phyloP scores from a whole-genome alignment of 2,888 invertebrate species.

The Amphipoea lucens region DNA sequence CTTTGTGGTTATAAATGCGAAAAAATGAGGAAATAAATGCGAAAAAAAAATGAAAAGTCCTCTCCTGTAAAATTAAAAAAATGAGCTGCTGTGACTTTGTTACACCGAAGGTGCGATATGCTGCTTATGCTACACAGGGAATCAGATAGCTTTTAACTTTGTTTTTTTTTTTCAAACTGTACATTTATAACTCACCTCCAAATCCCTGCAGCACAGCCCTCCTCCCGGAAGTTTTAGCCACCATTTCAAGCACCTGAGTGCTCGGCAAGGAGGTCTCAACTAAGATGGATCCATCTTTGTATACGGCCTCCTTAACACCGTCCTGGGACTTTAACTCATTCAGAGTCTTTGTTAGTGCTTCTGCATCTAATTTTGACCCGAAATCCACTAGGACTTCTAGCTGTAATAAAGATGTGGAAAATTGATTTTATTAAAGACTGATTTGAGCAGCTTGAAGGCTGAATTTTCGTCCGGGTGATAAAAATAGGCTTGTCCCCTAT shows the following conservation, averaged over 20 bases:
- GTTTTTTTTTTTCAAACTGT: too few relatives aligned
- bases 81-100: too few relatives aligned
- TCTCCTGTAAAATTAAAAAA: too few relatives aligned
- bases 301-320: constrained; percentile 82
- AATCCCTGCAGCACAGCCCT: constrained; percentile 95
- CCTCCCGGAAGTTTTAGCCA: constrained; percentile 91
- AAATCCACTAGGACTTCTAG: constrained; percentile 84
- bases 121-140: too few relatives aligned
- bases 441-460: neutral
- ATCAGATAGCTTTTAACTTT: too few relatives aligned
- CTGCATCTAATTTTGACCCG: constrained; percentile 74
- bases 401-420: constrained; percentile 64
- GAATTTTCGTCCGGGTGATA: neutral
- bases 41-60: too few relatives aligned
- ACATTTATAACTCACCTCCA: constrained; percentile 89
- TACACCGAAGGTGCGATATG: too few relatives aligned
- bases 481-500: neutral
- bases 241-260: constrained; percentile 83
- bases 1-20: too few relatives aligned
- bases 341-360: constrained; percentile 74
- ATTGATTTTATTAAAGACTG: neutral
- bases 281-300: constrained; percentile 92
- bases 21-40: too few relatives aligned
- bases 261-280: constrained; percentile 92
- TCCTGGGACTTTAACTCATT: constrained; percentile 74